A percentile compares a stretch with the other conserved stretches of the same genome.
phyloP scores from a whole-genome alignment of 2,888 invertebrate genomes.

The Amiota communis region DNA sequence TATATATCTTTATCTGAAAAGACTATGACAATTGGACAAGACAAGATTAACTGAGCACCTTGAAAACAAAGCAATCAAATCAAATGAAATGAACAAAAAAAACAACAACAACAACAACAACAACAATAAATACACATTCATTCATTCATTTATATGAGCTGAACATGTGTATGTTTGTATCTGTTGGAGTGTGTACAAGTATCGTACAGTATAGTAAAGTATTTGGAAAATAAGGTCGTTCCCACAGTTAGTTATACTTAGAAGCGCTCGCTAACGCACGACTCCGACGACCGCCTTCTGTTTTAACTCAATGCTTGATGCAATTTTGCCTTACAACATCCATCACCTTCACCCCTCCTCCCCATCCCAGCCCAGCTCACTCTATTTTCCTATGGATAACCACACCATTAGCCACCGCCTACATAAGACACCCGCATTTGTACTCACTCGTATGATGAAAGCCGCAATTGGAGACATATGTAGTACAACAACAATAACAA shows the following conservation, averaged over 20 bases:
- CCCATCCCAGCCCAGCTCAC: background rate
- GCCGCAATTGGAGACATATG: no score
- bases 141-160: no score
- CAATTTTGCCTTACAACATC: constrained; percentile 42
- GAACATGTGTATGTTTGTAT: no score
- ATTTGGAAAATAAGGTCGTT: constrained; percentile 24
- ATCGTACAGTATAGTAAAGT: background rate
- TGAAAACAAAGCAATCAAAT: constrained; percentile 14
- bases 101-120: background rate
- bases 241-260: constrained; percentile 8
- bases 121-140: background rate
- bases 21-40: background rate
- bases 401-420: constrained; percentile 24
- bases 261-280: background rate
- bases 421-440: background rate
- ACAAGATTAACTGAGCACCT: constrained; percentile 12
- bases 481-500: no score
- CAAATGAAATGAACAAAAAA: background rate
- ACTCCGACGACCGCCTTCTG: constrained; percentile 36
- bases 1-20: no score
- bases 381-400: constrained; percentile 39
- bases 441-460: no score
- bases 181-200: no score
- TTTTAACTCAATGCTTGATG: background rate
- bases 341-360: constrained; percentile 25